Base-by-base conservation (phyloP, 92 coral and sea anemone species). In the Parazoanthus swiftii region DNA sequence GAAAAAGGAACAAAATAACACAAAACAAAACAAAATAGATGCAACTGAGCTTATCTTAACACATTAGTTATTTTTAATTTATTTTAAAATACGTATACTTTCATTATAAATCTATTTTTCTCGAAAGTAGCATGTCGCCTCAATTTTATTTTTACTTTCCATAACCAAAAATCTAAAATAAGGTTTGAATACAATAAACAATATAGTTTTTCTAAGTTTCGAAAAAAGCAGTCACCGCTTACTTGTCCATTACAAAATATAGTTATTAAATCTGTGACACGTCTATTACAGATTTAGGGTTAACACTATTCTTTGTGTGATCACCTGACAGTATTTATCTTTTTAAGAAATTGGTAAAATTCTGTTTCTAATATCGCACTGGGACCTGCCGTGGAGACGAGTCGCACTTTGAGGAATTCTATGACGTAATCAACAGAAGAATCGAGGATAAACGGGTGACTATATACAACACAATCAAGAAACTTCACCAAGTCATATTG, bases 261-360 rank as follows among this genome's bases (percentile, higher is more conserved):
- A 46, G 79, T 84, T 71, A 84, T 84, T 84, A 71, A 84, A 42
- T 68, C 66, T 84, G 87, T 84, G 87, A 84, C 87, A 72, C 67
- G 50, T 84, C 75, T 23, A 72, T 71, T 84, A 84, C 78, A 72
- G 66, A 84, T 71, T 72, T 71, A 84, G 36, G 21, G 26, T 35
- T 80, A 84, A 51, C 71, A 78, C 46, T 44, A 65, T 84, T 71
- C 78, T 81, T 68, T 84, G 74, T 71, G n/a, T 84, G 78, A 70
- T 71, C 87, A 72, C 78, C 79, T 84, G 87, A 84, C 79, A 21
- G 10, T 71, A 67, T 68, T 43, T 26, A 33, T 84, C 14, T 63
- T 18, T 63, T 58, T 83, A 51, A 54, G 37, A 80, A 44, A 50
- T 46, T 68, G 86, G 63, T 21, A 70, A 71, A 84, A 48, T 71